phyloP scores from a whole-genome alignment of 2,113 vertebrate genomes.

The Leptocoma aspasia region DNA sequence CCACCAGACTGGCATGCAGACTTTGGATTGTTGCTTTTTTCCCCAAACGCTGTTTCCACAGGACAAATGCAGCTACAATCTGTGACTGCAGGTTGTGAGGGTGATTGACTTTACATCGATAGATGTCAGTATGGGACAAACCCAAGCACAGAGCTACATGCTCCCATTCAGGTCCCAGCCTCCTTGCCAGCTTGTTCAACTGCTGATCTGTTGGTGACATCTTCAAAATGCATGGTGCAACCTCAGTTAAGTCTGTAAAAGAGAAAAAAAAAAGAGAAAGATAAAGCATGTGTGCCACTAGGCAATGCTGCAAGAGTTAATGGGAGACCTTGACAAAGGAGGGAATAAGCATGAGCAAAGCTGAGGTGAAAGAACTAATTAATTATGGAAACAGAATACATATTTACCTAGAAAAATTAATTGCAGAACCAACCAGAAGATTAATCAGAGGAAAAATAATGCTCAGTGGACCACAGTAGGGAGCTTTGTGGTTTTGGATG shows the following conservation, averaged over 20 bases:
- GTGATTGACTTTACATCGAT: slow-evolving; percentile 85
- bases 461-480: background rate
- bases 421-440: background rate
- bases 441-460: background rate
- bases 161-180: slow-evolving; percentile 86
- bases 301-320: background rate
- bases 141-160: slow-evolving; percentile 82
- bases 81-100: slow-evolving; percentile 79
- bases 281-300: background rate
- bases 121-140: slow-evolving; percentile 78
- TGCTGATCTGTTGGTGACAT: slow-evolving; percentile 82
- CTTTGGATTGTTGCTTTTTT: slow-evolving; percentile 77
- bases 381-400: background rate
- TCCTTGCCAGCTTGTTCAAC: slow-evolving; percentile 80
- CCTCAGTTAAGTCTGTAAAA: slow-evolving; percentile 54
- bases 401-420: background rate
- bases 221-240: slow-evolving; percentile 69
- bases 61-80: slow-evolving; percentile 81
- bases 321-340: background rate
- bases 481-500: background rate
- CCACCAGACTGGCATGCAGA: slow-evolving; percentile 73
- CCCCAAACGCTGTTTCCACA: slow-evolving; percentile 82
- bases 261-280: background rate
- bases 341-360: background rate
- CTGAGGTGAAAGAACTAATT: background rate